Percentiles rank a stretch among this genome's conserved stretches.
Evolutionary conservation across 2,113 vertebrate species (phyloP).

Genomic region (Chiloscyllium plagiosum): DNA sequence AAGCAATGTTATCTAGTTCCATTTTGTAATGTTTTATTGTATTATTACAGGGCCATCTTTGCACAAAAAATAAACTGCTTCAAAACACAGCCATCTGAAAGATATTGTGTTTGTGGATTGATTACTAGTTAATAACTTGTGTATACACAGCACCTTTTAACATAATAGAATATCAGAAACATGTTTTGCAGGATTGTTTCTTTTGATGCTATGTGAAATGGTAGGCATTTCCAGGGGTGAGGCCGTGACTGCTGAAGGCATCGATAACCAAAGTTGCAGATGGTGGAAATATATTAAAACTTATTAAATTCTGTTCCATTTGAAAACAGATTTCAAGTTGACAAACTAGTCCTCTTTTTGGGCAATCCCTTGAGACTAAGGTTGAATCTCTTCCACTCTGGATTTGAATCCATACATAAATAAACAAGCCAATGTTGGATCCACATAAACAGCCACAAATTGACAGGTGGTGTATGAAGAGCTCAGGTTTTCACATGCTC

Average conservation of each 20-base stretch:
- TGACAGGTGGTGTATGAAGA: no score
- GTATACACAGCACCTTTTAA: background rate
- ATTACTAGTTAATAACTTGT: background rate
- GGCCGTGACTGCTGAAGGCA: no score
- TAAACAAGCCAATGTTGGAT: no score
- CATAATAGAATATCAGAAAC: background rate
- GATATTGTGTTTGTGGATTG: background rate
- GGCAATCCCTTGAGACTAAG: no score
- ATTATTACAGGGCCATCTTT: background rate
- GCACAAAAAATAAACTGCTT: constrained; percentile 32
- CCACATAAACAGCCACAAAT: no score
- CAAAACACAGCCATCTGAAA: background rate
- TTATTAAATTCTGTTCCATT: background rate
- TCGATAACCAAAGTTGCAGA: no score
- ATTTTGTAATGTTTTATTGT: constrained; percentile 7
- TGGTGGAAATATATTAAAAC: background rate
- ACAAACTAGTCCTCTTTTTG: no score
- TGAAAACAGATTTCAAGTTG: background rate
- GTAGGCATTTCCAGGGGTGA: no score
- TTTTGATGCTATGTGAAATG: no score
- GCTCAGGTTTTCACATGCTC: no score
- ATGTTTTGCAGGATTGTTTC: background rate
- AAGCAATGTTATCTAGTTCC: background rate
- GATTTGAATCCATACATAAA: no score
- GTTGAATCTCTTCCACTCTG: no score